Conservation (phyloP, 2,797 vertebrate genomes). For the Tadarida brasiliensis region DNA sequence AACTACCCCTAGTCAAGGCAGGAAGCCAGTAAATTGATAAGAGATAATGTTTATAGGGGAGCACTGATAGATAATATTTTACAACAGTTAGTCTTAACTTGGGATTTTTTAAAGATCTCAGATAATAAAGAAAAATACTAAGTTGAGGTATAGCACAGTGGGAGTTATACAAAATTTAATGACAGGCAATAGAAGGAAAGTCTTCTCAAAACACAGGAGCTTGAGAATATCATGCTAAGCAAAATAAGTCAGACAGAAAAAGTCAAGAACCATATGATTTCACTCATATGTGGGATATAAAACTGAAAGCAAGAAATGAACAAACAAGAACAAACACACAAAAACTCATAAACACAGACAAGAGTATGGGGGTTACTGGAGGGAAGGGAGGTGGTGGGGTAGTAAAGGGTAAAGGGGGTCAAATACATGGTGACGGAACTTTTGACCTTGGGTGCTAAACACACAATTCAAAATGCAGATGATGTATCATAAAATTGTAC, state of each 20-base stretch:
- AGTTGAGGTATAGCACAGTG: background rate
- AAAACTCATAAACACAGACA: background rate
- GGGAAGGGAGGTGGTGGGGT: background rate
- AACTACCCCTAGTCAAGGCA: background rate
- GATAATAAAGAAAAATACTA: background rate
- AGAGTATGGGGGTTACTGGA: background rate
- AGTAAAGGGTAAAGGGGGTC: background rate
- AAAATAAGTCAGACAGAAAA: background rate
- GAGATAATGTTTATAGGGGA: background rate
- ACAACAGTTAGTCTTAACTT: background rate
- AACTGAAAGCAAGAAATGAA: background rate
- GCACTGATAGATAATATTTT: background rate
- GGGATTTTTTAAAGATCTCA: background rate
- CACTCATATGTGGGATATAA: background rate
- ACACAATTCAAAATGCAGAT: background rate
- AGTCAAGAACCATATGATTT: background rate
- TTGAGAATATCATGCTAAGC: background rate
- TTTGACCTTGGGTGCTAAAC: background rate
- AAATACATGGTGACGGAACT: background rate
- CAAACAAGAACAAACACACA: background rate
- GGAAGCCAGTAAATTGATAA: background rate
- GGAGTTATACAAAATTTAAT: background rate
- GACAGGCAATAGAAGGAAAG: background rate
- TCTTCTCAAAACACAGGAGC: background rate
- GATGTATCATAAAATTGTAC: background rate